Evolutionary conservation across 2,888 invertebrate species (phyloP).

Genomic region (Erebia ligea): DNA sequence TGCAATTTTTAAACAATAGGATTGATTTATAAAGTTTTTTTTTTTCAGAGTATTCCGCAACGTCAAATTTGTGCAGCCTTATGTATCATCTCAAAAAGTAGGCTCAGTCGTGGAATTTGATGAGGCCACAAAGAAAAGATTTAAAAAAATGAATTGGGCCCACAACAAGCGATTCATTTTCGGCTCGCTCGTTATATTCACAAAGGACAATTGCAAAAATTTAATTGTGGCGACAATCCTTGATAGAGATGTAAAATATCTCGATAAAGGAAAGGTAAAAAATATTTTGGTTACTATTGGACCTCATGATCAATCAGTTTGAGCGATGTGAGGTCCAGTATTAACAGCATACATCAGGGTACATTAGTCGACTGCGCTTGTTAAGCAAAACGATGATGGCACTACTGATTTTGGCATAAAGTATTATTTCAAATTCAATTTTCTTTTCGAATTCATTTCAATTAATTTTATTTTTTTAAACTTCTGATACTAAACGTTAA

Average conservation of each 20-base stretch:
- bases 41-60: constrained; percentile 62
- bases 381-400: neutral
- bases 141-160: constrained; percentile 65
- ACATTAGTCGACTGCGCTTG: neutral
- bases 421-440: too few species aligned
- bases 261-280: constrained; percentile 62
- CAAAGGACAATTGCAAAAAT: constrained; percentile 86
- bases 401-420: too few species aligned
- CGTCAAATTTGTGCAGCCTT: constrained; percentile 66
- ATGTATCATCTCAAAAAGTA: constrained; percentile 59
- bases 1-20: neutral
- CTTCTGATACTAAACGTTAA: too few species aligned
- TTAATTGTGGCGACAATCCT: constrained; percentile 87
- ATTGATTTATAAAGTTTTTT: neutral
- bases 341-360: too few species aligned
- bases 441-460: too few species aligned
- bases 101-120: constrained; percentile 64
- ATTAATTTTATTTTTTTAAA: too few species aligned
- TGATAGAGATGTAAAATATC: constrained; percentile 72
- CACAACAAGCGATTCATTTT: constrained; percentile 84
- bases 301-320: too few species aligned
- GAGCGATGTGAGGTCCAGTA: neutral
- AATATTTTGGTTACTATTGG: neutral
- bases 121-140: constrained; percentile 50
- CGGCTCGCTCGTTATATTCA: constrained; percentile 89